phyloP scores from a whole-genome alignment of 2,888 invertebrate genomes.

The Panopea generosa region DNA sequence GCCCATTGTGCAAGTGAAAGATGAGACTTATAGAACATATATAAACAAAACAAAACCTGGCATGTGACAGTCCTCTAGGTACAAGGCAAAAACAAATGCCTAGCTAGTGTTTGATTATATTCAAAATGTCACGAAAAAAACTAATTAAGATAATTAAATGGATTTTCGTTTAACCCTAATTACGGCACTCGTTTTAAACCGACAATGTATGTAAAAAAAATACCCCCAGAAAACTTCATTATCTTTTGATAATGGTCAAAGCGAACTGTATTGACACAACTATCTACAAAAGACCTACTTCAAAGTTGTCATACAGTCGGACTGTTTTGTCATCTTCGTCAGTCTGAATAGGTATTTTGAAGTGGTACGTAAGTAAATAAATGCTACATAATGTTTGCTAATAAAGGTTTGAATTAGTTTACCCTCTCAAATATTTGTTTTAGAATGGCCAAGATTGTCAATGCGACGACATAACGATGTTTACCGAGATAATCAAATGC shows the following conservation, averaged over 20 bases:
- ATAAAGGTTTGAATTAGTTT: constrained; percentile 1
- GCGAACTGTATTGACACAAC: constrained; percentile 1
- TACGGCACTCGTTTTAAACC: neutral
- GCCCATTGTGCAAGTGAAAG: too few relatives aligned
- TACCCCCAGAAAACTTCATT: too few relatives aligned
- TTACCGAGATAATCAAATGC: neutral
- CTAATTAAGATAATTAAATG: too few relatives aligned
- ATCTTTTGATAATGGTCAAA: too few relatives aligned
- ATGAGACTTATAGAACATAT: too few relatives aligned
- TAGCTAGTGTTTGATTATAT: too few relatives aligned
- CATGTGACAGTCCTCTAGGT: too few relatives aligned
- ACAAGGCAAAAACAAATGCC: too few relatives aligned
- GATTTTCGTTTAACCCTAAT: too few relatives aligned
- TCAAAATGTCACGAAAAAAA: too few relatives aligned
- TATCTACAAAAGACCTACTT: neutral
- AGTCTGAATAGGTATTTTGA: neutral
- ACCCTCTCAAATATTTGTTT: constrained; percentile 13
- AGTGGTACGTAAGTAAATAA: constrained; percentile 7
- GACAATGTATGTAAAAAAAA: too few relatives aligned
- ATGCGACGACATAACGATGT: neutral
- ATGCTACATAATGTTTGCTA: neutral
- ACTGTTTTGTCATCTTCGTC: neutral
- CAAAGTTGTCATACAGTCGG: neutral
- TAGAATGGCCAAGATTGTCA: neutral
- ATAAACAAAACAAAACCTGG: too few relatives aligned